phyloP scores from a whole-genome alignment of 2,113 vertebrate species.

The Thryonomys swinderianus region DNA sequence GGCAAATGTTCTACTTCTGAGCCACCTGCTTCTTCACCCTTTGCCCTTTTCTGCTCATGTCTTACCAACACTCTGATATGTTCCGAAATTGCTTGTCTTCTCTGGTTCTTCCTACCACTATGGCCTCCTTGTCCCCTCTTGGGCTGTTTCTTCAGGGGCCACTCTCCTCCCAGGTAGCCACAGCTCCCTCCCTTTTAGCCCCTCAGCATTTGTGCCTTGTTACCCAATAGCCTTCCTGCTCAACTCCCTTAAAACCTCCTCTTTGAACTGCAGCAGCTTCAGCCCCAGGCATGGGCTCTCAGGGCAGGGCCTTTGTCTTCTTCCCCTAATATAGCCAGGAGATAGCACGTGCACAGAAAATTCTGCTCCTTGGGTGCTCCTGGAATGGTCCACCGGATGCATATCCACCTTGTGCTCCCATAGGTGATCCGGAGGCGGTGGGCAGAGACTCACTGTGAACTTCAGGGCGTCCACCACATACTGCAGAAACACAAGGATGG shows the following conservation, averaged over 20 bases:
- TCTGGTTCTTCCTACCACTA: background rate
- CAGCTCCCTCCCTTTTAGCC: rapidly evolving
- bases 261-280: background rate
- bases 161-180: background rate
- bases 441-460: slow-evolving; percentile 26
- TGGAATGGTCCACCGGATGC: no score
- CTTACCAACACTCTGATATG: background rate
- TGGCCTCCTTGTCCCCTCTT: background rate
- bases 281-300: background rate
- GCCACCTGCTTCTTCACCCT: background rate
- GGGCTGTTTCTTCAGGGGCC: background rate
- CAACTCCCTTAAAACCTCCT: rapidly evolving
- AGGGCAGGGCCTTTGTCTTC: no score
- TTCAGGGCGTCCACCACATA: background rate
- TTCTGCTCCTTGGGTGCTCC: no score
- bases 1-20: background rate
- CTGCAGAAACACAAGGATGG: slow-evolving; percentile 55
- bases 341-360: no score
- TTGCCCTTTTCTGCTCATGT: background rate
- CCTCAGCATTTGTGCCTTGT: background rate
- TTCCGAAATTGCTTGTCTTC: background rate
- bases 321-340: background rate
- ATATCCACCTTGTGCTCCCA: background rate
- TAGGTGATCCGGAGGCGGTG: background rate
- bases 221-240: background rate